Percentiles rank a stretch among this genome's conserved stretches.
Conservation (phyloP, 1,140 invertebrate genomes). For the Whitmania pigra region DNA sequence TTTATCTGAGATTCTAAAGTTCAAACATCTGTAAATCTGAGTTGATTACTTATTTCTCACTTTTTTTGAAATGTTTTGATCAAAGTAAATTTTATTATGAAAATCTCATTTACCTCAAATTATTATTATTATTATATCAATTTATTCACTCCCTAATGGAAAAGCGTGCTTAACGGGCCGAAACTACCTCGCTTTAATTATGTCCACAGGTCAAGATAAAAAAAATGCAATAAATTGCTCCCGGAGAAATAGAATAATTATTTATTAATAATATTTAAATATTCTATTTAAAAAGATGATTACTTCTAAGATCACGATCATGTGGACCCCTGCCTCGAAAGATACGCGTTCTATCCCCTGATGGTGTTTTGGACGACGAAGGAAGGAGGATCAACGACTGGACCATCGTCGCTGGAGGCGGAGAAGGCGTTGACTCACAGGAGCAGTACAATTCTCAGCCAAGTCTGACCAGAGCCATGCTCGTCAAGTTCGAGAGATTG, state of each 20-base stretch:
- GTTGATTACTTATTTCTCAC: neutral
- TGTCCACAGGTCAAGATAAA: neutral
- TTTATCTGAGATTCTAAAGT: too few species aligned
- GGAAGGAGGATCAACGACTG: neutral
- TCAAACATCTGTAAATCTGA: neutral
- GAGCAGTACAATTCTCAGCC: slow-evolving; percentile 1
- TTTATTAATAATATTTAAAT: too few species aligned
- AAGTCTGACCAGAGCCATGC: slow-evolving; percentile 4
- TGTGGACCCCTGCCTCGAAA: slow-evolving; percentile 6
- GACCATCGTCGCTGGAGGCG: neutral
- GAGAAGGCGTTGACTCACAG: neutral
- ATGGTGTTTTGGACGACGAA: slow-evolving; percentile 3
- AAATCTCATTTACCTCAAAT: too few species aligned
- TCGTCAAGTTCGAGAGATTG: slow-evolving; percentile 11
- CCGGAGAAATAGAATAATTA: neutral
- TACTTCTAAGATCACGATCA: neutral
- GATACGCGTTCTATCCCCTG: neutral
- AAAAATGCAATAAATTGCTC: neutral
- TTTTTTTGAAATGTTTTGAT: too few species aligned
- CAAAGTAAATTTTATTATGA: too few species aligned
- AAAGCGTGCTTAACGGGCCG: too few species aligned
- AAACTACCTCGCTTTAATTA: neutral
- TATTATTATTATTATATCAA: too few species aligned
- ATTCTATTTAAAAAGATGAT: too few species aligned
- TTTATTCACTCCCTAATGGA: too few species aligned